Base-by-base conservation (phyloP, 2,888 invertebrate genomes). In the Lagria hirta region DNA sequence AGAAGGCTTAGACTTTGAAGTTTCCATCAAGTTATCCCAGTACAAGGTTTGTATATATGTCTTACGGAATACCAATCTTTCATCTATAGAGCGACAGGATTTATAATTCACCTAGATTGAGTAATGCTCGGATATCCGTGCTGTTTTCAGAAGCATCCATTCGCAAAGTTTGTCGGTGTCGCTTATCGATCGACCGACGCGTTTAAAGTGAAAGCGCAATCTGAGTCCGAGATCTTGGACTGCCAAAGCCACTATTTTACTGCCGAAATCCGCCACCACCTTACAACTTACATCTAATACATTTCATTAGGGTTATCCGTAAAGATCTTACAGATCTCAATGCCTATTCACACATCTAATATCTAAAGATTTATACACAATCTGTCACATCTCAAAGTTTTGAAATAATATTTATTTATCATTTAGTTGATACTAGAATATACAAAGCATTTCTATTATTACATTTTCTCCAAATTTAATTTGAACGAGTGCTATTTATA, bases 21-120 rank as follows among this genome's bases (percentile, higher is more conserved):
- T 85, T 44, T 83, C 86, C 5, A 69, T 84, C 2, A 78, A 82
- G 55, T 66, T 89, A 21, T 84, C 86, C 1, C 78, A 80, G 50
- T 81, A 82, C 59, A 85, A 84, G 74, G 77, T 72, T 54, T 52
- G 65, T 66, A 60, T 53, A 48, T 43, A 30, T 38, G 38, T 49
- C 48, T 52, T 45, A 38, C 17, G 42, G 43, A 38, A 43, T 52
- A 30, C 45, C 40, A 49, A 54, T 56, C 58, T 55, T 57, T 55
- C 50, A 56, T 57, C 57, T 58, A 53, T 51, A 50, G 47, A 51
- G 33, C 36, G 51, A 41, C 38, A 44, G 49, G 54, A 57, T 61
- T 62, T 57, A 58, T 61, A 60, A 61, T 61, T 57, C 53, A 56
- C 52, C 47, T 52, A 51, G 50, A 58, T 60, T 58, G 50, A 50